Percentiles rank a stretch among this genome's conserved stretches.
These are phyloP conservation scores for Hormiphora californensis DNA, from an alignment of 37 sponge, comb jelly and placozoan genomes.

Conservation along the genomic window DNA sequence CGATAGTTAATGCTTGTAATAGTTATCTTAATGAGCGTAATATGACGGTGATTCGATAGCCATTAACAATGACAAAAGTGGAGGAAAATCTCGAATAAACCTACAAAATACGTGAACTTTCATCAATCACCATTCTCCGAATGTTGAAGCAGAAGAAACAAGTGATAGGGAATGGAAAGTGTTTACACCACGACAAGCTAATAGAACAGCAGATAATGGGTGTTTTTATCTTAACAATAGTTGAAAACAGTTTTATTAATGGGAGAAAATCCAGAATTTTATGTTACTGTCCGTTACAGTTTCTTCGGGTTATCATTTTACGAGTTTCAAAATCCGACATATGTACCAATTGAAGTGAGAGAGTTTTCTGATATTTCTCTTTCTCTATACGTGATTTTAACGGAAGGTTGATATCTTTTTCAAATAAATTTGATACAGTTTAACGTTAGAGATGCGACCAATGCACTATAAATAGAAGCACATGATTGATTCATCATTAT, in stretches of 20 bases:
- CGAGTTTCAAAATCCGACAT: background rate
- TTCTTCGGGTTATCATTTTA: background rate
- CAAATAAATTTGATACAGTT: background rate
- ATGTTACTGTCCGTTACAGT: background rate
- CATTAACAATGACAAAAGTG: too few species aligned
- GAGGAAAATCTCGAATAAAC: background rate
- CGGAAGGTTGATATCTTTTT: background rate
- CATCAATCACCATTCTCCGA: background rate
- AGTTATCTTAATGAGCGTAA: too few species aligned
- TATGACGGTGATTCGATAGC: too few species aligned
- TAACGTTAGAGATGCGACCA: background rate
- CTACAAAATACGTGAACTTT: background rate
- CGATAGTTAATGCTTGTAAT: background rate
- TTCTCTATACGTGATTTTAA: background rate
- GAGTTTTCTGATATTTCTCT: background rate
- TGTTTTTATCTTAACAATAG: background rate
- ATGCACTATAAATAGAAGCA: too few species aligned
- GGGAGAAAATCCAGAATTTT: background rate
- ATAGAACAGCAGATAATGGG: background rate
- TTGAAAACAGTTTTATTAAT: background rate
- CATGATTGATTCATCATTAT: too few species aligned
- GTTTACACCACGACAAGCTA: background rate
- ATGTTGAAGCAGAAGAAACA: too few species aligned
- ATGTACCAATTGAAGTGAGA: constrained; percentile 27
- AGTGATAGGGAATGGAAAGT: background rate